Conservation (phyloP, 2,888 invertebrate species). For the Epirrhoe tristata region DNA sequence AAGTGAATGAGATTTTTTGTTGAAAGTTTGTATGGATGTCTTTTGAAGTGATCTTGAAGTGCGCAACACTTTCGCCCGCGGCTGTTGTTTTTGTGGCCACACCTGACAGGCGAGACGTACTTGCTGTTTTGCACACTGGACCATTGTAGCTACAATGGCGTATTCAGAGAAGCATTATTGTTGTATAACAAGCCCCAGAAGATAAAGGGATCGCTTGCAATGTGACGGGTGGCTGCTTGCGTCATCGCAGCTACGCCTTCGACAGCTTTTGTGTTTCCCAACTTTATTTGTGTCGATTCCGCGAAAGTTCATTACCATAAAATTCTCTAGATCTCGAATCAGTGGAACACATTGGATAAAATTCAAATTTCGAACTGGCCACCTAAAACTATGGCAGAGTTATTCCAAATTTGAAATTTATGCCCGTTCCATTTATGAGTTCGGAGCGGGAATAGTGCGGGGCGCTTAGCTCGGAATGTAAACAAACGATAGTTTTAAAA, state of each 20-base stretch:
- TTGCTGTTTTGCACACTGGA: conserved; percentile 33
- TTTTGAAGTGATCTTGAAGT: conserved; percentile 35
- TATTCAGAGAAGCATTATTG: conserved; percentile 50
- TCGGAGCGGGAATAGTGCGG: conserved; percentile 54
- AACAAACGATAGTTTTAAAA: conserved; percentile 62
- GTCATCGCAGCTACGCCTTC: conserved; percentile 43
- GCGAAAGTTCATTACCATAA: conserved; percentile 37
- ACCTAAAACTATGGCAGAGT: conserved; percentile 28
- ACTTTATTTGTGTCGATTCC: conserved; percentile 43
- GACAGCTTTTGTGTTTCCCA: conserved; percentile 48
- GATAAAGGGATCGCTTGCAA: conserved; percentile 54
- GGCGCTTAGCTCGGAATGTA: conserved; percentile 50
- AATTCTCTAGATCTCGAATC: conserved; percentile 36
- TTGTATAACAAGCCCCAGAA: conserved; percentile 52
- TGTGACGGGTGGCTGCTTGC: conserved; percentile 50
- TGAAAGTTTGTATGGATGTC: conserved; percentile 22
- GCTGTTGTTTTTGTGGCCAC: conserved; percentile 56
- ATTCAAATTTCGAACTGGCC: conserved; percentile 34
- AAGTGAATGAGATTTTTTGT: conserved; percentile 33
- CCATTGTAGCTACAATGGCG: conserved; percentile 48
- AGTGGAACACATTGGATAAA: conserved; percentile 23
- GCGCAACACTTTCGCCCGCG: conserved; percentile 41
- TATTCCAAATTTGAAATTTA: conserved; percentile 37
- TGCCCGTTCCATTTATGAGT: conserved; percentile 47
- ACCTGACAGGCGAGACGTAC: conserved; percentile 53